Evolutionary conservation across 2,888 invertebrate genomes (phyloP), one percentile per base, ranked within the genome.

Genomic region (Hirtodrosophila duncani): DNA sequence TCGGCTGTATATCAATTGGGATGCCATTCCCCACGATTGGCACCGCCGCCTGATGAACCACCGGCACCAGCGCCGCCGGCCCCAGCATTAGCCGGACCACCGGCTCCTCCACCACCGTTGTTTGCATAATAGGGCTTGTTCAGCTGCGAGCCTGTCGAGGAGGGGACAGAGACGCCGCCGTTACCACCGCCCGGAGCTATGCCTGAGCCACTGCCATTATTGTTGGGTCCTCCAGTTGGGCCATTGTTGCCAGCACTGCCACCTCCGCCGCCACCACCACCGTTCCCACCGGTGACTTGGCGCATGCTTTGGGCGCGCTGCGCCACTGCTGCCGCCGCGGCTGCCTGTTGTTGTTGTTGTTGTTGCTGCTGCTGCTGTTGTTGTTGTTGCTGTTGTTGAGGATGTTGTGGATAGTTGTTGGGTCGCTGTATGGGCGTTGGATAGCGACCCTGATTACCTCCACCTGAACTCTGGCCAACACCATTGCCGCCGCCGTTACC

Each of bases 361-460:
- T 80, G 72, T 2, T 82, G 82, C 0, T 68, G 72, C 0, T 79
- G 68, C 8, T 67, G 71, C 4, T 77, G 74, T 1, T 72, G 72
- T 2, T 82, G 82, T 3, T 78, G 80, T 10, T 83, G 84, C 11
- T 74, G 74, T 23, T 81, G 81, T 55, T 83, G 84, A 52, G 83
- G 81, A 67, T 85, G 84, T 45, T 84, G 85, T 45, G 86, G 86
- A 82, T 86, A 86, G 43, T 86, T 87, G 46, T 86, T 86, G 29
- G 87, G 87, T 20, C 87, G 69, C 50, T 87, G 87, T 44, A 87
- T 87, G 13, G 87, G 87, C 33, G 87, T 81, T 10, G 86, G 85
- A 70, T 87, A 87, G 10, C 87, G 82, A 57, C 85, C 86, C 50
- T 85, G 84, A 1, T 72, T 79, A 24, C 68, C 67, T 5, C 68